A percentile compares a stretch with the other conserved stretches of the same genome.
phyloP scores from a whole-genome alignment of 1,140 invertebrate genomes.

The Anastrepha obliqua region DNA sequence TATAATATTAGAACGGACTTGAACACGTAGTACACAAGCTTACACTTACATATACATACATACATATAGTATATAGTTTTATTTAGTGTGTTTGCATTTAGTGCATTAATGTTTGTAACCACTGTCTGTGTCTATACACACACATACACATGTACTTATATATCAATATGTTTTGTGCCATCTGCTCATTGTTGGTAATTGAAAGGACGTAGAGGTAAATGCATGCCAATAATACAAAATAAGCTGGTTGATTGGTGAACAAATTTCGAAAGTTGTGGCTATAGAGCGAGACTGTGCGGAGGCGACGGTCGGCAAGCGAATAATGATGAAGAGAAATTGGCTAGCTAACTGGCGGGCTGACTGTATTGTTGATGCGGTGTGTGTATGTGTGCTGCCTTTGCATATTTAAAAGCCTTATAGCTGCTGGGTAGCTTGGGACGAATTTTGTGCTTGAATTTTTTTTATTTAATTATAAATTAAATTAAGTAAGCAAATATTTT shows the following conservation, averaged over 20 bases:
- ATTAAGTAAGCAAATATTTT: slow-evolving; percentile 53
- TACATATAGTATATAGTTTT: not conserved
- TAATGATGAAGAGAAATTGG: not conserved
- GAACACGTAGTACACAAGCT: too few relatives aligned
- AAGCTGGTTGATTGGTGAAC: not conserved
- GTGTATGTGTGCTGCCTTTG: not conserved
- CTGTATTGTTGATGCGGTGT: not conserved
- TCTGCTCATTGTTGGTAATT: slow-evolving; percentile 20
- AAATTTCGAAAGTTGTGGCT: not conserved
- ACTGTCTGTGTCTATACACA: not conserved
- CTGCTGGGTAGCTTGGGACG: not conserved
- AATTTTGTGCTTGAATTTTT: slow-evolving; percentile 43
- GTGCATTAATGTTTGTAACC: not conserved
- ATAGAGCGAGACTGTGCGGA: not conserved
- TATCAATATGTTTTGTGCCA: not conserved
- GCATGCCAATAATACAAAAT: slow-evolving; percentile 22
- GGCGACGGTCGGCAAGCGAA: not conserved
- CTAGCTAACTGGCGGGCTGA: not conserved
- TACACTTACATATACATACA: not conserved
- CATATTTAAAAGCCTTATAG: slow-evolving; percentile 42
- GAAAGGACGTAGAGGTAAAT: slow-evolving; percentile 22
- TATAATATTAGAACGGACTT: not conserved
- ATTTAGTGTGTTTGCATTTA: not conserved
- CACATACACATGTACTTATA: not conserved
- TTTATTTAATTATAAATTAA: slow-evolving; percentile 51